phyloP scores from a whole-genome alignment of 2,888 invertebrate genomes.

The Coelopa pilipes region DNA sequence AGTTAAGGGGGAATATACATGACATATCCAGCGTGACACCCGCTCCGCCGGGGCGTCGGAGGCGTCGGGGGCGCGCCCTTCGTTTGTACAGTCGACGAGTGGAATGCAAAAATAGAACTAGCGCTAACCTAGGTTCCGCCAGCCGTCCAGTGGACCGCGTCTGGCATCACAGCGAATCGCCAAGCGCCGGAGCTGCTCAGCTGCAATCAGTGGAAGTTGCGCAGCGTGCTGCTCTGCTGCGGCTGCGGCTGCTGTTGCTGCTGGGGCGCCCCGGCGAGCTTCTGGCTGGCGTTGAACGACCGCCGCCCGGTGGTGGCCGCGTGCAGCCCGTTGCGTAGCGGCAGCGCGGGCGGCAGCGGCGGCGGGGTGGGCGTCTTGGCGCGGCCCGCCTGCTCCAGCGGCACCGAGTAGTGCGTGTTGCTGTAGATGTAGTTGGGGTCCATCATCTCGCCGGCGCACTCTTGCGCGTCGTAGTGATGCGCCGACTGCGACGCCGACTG shows the following conservation, averaged over 20 bases:
- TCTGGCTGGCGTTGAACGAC: slow-evolving; percentile 43
- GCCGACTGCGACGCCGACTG: slow-evolving; percentile 43
- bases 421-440: slow-evolving; percentile 64
- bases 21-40: background rate
- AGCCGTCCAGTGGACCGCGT: slow-evolving; percentile 16
- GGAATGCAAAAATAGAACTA: slow-evolving; percentile 13
- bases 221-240: slow-evolving; percentile 53
- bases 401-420: slow-evolving; percentile 65
- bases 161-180: slow-evolving; percentile 61
- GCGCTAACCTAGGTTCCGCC: background rate
- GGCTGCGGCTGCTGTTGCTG: background rate
- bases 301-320: slow-evolving; percentile 48
- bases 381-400: slow-evolving; percentile 60
- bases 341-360: slow-evolving; percentile 63
- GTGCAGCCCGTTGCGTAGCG: slow-evolving; percentile 61
- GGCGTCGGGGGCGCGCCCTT: background rate
- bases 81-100: background rate
- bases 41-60: background rate
- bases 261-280: slow-evolving; percentile 13
- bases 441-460: slow-evolving; percentile 54
- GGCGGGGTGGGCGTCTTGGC: slow-evolving; percentile 62
- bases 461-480: slow-evolving; percentile 49
- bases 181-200: slow-evolving; percentile 58
- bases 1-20: background rate
- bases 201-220: slow-evolving; percentile 62